Evolutionary conservation across 2,888 invertebrate species (phyloP).

Genomic region (Eristalis tenax): DNA sequence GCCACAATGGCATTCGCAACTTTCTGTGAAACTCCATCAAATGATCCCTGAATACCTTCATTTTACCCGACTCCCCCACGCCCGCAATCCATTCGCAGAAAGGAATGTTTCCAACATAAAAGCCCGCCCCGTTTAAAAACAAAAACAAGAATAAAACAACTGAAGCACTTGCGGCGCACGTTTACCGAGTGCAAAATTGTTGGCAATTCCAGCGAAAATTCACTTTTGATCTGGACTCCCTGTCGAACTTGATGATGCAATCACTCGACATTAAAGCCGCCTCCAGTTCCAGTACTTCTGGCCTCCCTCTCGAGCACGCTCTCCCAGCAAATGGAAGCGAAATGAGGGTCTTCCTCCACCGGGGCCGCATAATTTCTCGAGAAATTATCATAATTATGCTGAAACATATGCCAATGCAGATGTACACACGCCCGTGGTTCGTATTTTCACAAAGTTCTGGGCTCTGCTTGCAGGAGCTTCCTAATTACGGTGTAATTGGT

Average conservation of each 20-base stretch:
- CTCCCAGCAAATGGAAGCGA: not conserved
- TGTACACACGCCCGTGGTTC: not conserved
- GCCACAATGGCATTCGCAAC: too few relatives aligned
- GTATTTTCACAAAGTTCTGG: not conserved
- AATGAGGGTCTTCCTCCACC: not conserved
- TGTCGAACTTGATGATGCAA: not conserved
- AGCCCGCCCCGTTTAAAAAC: not conserved
- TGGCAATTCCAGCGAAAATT: not conserved
- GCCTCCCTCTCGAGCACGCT: not conserved
- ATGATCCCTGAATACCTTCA: too few relatives aligned
- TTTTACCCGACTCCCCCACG: not conserved
- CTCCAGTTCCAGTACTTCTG: not conserved
- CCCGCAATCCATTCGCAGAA: not conserved
- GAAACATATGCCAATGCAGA: not conserved
- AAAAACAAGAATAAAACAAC: not conserved
- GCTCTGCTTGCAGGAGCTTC: not conserved
- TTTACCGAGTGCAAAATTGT: not conserved
- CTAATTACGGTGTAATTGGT: conserved; percentile 5
- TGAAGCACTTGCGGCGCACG: not conserved
- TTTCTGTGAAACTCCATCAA: too few relatives aligned
- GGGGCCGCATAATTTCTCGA: not conserved
- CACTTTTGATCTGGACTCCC: not conserved
- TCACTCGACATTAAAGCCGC: not conserved
- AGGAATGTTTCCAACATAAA: not conserved
- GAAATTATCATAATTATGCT: conserved; percentile 11